These are phyloP conservation scores for Enteromius viviparus DNA, from an alignment of 2,797 vertebrate genomes.

Conservation along the genomic window DNA sequence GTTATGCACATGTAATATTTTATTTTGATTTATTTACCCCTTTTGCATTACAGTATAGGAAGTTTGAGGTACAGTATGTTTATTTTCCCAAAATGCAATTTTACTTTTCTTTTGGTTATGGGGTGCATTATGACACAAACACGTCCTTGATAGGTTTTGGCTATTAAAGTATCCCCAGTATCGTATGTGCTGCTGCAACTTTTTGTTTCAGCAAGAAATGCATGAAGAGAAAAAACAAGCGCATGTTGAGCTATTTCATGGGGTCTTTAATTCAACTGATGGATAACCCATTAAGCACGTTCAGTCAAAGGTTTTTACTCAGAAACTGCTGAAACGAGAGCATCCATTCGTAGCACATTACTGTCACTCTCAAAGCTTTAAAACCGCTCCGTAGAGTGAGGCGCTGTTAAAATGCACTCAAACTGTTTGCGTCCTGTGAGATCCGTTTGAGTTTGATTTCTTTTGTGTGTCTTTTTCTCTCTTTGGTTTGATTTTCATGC, in stretches of 20 bases:
- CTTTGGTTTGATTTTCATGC: conserved; percentile 79
- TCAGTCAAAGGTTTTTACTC: not conserved
- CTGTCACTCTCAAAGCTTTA: not conserved
- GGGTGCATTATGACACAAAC: not conserved
- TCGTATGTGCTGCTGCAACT: not conserved
- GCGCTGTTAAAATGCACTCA: conserved; percentile 3
- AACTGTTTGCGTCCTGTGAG: conserved; percentile 19
- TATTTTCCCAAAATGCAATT: not conserved
- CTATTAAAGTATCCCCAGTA: not conserved
- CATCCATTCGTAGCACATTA: not conserved
- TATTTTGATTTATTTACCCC: not conserved
- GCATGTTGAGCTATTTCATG: not conserved
- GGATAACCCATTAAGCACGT: not conserved
- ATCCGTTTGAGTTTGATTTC: conserved; percentile 68
- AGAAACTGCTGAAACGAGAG: not conserved
- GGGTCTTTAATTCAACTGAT: conserved; percentile 11
- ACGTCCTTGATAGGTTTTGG: not conserved
- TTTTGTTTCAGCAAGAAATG: not conserved
- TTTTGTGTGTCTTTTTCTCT: conserved; percentile 53
- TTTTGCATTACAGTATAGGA: conserved; percentile 1
- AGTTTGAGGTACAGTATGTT: not conserved
- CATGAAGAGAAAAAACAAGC: not conserved
- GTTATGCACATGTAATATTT: not conserved
- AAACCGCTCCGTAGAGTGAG: not conserved
- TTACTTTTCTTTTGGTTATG: not conserved